Evolutionary conservation across 2,888 invertebrate species (phyloP).

Genomic region (Tortrix viridana): DNA sequence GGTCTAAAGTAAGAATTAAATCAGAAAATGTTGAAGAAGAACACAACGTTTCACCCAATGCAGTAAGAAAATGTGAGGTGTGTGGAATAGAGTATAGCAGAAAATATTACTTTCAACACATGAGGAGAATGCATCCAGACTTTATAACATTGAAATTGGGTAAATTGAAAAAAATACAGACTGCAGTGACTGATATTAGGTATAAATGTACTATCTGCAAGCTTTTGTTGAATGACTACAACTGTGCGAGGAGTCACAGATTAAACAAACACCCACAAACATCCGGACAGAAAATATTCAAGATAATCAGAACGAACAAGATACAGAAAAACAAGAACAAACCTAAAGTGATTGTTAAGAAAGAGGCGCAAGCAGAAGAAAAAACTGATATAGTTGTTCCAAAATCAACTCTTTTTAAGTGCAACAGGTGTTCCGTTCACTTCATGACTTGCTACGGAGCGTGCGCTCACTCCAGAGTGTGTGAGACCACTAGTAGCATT

Average conservation of each 20-base stretch:
- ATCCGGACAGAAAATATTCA: conserved; percentile 22
- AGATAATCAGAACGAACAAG: conserved; percentile 23
- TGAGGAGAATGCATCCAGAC: conserved; percentile 22
- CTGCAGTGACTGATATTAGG: not conserved
- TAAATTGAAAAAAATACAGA: not conserved
- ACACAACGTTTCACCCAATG: not conserved
- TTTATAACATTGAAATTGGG: not conserved
- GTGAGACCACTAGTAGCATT: conserved; percentile 4
- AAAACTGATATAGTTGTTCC: conserved; percentile 42
- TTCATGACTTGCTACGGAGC: conserved; percentile 47
- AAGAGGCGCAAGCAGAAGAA: not conserved
- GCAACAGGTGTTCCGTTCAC: conserved; percentile 48
- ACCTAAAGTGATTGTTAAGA: conserved; percentile 6
- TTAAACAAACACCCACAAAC: conserved; percentile 23
- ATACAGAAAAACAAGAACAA: conserved; percentile 7
- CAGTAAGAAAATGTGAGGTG: conserved; percentile 10
- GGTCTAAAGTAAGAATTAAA: conserved; percentile 13
- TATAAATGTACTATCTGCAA: conserved; percentile 41
- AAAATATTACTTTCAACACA: conserved; percentile 19
- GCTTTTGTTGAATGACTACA: conserved; percentile 20
- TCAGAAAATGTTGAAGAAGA: not conserved
- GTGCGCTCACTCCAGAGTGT: conserved; percentile 40
- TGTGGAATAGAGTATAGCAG: conserved; percentile 15
- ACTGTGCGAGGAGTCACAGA: conserved; percentile 35
- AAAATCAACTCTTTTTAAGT: conserved; percentile 50